A percentile compares a stretch with the other conserved stretches of the same genome.
Conservation (phyloP, 2,888 invertebrate species). For the Drosophila hawaiiensis region DNA sequence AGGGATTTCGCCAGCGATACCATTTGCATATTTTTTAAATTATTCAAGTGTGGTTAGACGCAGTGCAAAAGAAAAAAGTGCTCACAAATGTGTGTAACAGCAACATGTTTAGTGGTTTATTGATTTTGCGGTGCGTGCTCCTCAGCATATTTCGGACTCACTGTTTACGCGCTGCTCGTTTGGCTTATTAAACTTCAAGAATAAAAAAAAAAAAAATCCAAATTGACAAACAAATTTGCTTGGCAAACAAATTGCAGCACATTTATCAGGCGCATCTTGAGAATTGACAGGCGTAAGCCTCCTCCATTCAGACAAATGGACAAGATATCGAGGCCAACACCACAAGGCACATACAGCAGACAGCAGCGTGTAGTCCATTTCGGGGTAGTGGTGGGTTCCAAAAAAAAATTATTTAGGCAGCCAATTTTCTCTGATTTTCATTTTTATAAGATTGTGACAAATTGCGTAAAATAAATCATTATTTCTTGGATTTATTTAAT, state of each 20-base stretch:
- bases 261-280: conserved; percentile 47
- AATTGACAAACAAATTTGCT: conserved; percentile 52
- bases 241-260: conserved; percentile 46
- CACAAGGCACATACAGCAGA: conserved; percentile 1
- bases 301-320: conserved; percentile 39
- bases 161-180: conserved; percentile 17
- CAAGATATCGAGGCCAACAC: conserved; percentile 22
- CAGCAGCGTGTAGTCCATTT: background rate
- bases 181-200: conserved; percentile 36
- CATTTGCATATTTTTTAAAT: conserved; percentile 51
- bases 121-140: conserved; percentile 24
- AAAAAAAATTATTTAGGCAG: background rate
- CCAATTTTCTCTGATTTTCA: background rate
- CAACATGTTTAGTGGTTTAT: conserved; percentile 18
- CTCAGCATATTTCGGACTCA: conserved; percentile 15
- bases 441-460: background rate
- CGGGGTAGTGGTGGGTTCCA: background rate
- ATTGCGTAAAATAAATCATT: background rate
- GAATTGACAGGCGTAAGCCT: conserved; percentile 48
- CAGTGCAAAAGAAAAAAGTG: conserved; percentile 12
- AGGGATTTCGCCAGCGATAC: conserved; percentile 31
- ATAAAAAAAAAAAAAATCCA: background rate
- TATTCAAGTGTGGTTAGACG: conserved; percentile 34
- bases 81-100: conserved; percentile 1
- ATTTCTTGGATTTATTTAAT: background rate